Conservation (phyloP, 2,113 vertebrate genomes). For the Pelvicachromis taeniatus region DNA sequence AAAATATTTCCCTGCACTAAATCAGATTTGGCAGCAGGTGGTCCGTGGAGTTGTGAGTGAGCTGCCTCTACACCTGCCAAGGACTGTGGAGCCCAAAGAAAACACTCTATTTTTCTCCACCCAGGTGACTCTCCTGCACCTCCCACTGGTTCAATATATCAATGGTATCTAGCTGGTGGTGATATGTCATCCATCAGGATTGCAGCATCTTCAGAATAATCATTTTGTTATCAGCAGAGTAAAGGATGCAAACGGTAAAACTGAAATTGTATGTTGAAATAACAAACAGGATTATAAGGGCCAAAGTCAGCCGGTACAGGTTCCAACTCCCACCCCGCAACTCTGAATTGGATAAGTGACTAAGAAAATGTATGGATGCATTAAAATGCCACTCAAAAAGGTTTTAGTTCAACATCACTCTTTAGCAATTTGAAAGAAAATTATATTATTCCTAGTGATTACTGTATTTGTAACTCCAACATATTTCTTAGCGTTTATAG, state of each 20-base stretch:
- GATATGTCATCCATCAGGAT: conserved; percentile 27
- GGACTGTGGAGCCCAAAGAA: conserved; percentile 43
- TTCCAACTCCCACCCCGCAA: not conserved
- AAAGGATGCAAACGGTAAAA: not conserved
- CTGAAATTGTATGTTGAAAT: not conserved
- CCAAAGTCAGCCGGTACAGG: not conserved
- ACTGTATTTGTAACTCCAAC: not conserved
- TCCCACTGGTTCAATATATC: conserved; percentile 48
- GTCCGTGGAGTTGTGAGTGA: conserved; percentile 61
- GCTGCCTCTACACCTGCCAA: conserved; percentile 57
- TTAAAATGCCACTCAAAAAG: not conserved
- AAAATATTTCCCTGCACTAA: conserved; percentile 74
- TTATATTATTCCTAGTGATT: not conserved
- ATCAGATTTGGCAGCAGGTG: conserved; percentile 75
- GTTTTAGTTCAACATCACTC: not conserved
- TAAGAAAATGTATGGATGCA: not conserved
- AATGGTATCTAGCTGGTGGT: conserved; percentile 4
- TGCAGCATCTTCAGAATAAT: conserved; percentile 18
- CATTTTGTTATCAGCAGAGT: not conserved
- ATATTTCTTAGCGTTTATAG: not conserved
- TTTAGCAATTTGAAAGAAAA: not conserved
- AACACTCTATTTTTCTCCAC: conserved; percentile 60
- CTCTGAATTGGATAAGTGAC: not conserved
- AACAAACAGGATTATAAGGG: not conserved
- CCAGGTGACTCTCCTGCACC: conserved; percentile 42